Percentiles rank a stretch among this genome's conserved stretches.
phyloP scores from a whole-genome alignment of 2,888 invertebrate genomes.

The Caenorhabditis auriculariae region DNA sequence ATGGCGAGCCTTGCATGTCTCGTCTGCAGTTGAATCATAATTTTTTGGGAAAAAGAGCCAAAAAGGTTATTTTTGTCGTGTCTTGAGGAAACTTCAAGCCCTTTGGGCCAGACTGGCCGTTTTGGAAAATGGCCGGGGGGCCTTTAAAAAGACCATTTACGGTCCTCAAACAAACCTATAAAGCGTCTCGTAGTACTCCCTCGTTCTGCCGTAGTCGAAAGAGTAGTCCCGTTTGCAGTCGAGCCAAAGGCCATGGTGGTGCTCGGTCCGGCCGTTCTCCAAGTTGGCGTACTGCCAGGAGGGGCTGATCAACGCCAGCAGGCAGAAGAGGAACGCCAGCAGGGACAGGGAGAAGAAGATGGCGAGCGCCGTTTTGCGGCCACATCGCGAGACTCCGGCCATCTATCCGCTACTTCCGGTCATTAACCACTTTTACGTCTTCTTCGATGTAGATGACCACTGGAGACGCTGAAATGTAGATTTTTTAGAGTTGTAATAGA shows the following conservation, averaged over 20 bases:
- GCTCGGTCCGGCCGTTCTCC: constrained; percentile 62
- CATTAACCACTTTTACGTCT: too few species aligned
- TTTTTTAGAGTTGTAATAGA: too few species aligned
- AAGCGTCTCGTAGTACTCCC: constrained; percentile 60
- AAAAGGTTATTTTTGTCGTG: neutral
- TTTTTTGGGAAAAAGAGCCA: too few species aligned
- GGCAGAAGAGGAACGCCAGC: constrained; percentile 49
- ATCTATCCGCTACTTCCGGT: too few species aligned
- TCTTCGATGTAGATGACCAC: too few species aligned
- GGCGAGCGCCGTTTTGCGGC: constrained; percentile 40
- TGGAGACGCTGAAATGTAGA: too few species aligned
- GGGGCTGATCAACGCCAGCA: constrained; percentile 55
- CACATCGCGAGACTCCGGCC: too few species aligned
- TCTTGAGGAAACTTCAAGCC: neutral
- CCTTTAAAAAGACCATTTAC: neutral
- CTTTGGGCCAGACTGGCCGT: neutral
- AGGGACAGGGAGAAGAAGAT: constrained; percentile 53
- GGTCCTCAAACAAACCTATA: constrained; percentile 31
- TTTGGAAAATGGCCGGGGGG: neutral
- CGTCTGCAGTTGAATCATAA: constrained; percentile 32
- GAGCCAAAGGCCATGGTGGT: constrained; percentile 62
- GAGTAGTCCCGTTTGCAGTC: constrained; percentile 63
- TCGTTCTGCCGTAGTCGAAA: constrained; percentile 57
- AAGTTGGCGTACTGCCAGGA: constrained; percentile 61
- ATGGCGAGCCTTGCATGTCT: constrained; percentile 59